Base-by-base conservation (phyloP, 2,888 invertebrate species). In the Incurvaria masculella region DNA sequence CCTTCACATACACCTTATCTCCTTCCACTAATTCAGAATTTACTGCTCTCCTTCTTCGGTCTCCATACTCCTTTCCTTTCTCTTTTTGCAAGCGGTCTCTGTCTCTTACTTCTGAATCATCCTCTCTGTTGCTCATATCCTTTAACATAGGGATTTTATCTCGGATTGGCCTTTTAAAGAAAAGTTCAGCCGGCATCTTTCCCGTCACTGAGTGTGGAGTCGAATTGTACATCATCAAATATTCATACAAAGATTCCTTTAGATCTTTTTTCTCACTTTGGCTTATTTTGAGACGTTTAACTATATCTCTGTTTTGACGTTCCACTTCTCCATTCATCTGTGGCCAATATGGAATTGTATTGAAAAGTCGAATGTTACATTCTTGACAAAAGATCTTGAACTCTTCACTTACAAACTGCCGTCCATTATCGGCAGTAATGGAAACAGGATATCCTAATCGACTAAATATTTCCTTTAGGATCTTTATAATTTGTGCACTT, bases 151-250 rank as follows among this genome's bases (percentile, higher is more conserved):
- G 56, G 19, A 57, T 44, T 54, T 56, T 56, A 56, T 63, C 63
- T 17, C 59, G 45, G 44, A 57, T 54, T 45, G 56, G 49, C n/a
- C 61, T 46, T 18, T 43, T 46, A 52, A 55, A 33, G 47, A 59
- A 57, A 46, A 50, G 42, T 16, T 49, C 49, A n/a, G 46, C 8
- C n/a, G 48, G 48, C 14, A 44, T 48, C 20, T 48, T 43, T 4
- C 63, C 56, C 4, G 62, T 63, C 0, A 57, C 55, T 5, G 50
- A 38, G 47, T 62, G 62, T 8, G 62, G 63, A 5, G 61, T 61
- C 8, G 53, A 52, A 47, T 58, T 58, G 47, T 62, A 60, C 59
- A 61, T 58, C 17, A 50, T 49, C 0, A 60, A 16, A 17, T 58
- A 59, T 1, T 56, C 50, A 0, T 11, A 39, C 0, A 63, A 27